Evolutionary conservation across 2,113 vertebrate species (phyloP), one percentile per base, ranked within the genome.

Genomic region (Mobula birostris): DNA sequence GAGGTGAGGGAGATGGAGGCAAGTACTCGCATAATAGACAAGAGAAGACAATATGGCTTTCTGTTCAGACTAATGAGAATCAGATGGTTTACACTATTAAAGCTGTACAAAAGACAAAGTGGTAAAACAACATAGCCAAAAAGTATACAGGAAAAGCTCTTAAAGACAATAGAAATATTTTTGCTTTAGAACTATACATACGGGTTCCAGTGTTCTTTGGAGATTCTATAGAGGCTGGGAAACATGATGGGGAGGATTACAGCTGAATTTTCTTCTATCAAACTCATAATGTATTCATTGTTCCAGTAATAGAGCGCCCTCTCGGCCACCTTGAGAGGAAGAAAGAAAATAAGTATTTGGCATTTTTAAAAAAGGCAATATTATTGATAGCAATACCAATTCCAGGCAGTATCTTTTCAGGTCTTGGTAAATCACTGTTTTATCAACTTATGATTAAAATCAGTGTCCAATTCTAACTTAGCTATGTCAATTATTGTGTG

Each of bases 181-280:
- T 74, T 5, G 29, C n/a, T 93, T 74, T 11, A 94, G 94, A 36
- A 87, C 93, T 95, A 95, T 95, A 97, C 99, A 97, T 96, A 99
- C 99, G 98, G 98, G 97, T 99, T 99, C 99, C 99, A 99, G 96
- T 99, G 99, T 79, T 99, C 99, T 98, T 99, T 99, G 96, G 98
- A 99, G 98, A 99, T 99, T 97, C 98, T 98, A 96, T 99, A 99
- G 94, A 99, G 98, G 97, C 98, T 99, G 97, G 99, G 96, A 95
- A 99, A 99, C 99, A 99, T 99, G 96, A 99, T 99, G 97, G 98
- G 99, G 97, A 99, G 98, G 97, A 99, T 99, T 97, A 99, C 98
- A 8, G 98, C 99, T 95, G 99, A 99, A 97, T 99, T 99, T 96
- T 99, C 99, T 96, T 99, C 99, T 96, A 99, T 99, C 97, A 99